phyloP scores from a whole-genome alignment of 2,888 invertebrate genomes.

The Carpatolechia fugitivella region DNA sequence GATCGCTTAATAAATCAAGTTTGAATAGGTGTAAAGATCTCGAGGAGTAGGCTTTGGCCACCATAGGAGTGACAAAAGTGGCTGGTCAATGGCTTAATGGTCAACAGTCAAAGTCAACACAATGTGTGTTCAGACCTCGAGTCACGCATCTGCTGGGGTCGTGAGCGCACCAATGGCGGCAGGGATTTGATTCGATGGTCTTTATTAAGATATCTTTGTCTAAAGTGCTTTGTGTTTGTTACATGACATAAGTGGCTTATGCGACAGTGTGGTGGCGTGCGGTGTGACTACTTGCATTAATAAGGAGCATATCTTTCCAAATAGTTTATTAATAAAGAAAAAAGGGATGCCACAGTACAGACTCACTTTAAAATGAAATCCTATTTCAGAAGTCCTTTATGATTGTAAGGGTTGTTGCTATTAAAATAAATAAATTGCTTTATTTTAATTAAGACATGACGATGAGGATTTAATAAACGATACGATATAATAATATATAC shows the following conservation, averaged over 20 bases:
- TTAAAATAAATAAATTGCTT: too few species aligned
- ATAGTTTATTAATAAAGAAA: not conserved
- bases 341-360: not conserved
- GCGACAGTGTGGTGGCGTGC: not conserved
- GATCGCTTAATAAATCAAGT: constrained; percentile 10
- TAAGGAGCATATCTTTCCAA: too few species aligned
- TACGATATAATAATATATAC: too few species aligned
- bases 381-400: too few species aligned
- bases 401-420: too few species aligned
- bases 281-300: not conserved
- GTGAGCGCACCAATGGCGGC: constrained; percentile 63
- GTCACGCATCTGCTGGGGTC: constrained; percentile 68
- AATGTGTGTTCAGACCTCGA: constrained; percentile 25
- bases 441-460: too few species aligned
- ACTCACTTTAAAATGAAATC: too few species aligned
- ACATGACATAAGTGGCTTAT: constrained; percentile 1
- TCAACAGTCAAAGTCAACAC: constrained; percentile 26
- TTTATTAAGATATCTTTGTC: constrained; percentile 55
- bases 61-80: constrained; percentile 43
- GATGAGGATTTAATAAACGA: too few species aligned
- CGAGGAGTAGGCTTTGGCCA: constrained; percentile 22
- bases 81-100: constrained; percentile 50
- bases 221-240: constrained; percentile 48
- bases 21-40: constrained; percentile 4
- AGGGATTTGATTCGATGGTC: constrained; percentile 61